Evolutionary conservation across 2,113 vertebrate genomes (phyloP).

Genomic region (Dipodomys spectabilis): DNA sequence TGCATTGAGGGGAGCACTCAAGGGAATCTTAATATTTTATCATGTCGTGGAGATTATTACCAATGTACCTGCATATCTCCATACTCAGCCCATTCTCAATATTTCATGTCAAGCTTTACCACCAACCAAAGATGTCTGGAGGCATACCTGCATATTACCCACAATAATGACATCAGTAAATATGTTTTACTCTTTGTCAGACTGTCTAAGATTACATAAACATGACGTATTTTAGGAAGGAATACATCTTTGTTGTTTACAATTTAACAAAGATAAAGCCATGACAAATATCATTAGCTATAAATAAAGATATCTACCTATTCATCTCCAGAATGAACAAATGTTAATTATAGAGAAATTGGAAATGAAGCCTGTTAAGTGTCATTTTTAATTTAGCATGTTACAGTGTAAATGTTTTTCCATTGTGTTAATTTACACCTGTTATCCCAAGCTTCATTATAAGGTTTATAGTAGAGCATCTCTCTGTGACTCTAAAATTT

Average conservation of each 20-base stretch:
- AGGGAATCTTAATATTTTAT: slow-evolving; percentile 85
- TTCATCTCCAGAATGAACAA: slow-evolving; percentile 86
- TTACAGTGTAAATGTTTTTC: slow-evolving; percentile 88
- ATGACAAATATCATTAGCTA: slow-evolving; percentile 77
- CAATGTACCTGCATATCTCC: slow-evolving; percentile 70
- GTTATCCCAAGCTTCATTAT: slow-evolving; percentile 89
- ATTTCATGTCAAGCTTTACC: slow-evolving; percentile 75
- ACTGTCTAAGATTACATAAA: slow-evolving; percentile 66
- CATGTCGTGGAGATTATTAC: slow-evolving; percentile 70
- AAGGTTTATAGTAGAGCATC: slow-evolving; percentile 86
- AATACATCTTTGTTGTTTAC: slow-evolving; percentile 74
- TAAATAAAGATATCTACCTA: slow-evolving; percentile 85
- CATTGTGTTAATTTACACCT: slow-evolving; percentile 90
- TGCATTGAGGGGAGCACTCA: slow-evolving; percentile 77
- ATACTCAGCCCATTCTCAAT: slow-evolving; percentile 67
- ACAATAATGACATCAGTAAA: slow-evolving; percentile 77
- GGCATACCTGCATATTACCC: slow-evolving; percentile 70
- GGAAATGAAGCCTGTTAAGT: slow-evolving; percentile 88
- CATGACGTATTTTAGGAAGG: slow-evolving; percentile 70
- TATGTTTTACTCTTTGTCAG: slow-evolving; percentile 73
- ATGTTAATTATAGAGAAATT: slow-evolving; percentile 87
- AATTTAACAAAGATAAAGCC: slow-evolving; percentile 80
- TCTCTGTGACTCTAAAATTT: slow-evolving; percentile 88
- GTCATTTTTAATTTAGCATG: slow-evolving; percentile 90
- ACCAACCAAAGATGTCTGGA: slow-evolving; percentile 66